A percentile compares a stretch with the other conserved stretches of the same genome.
Evolutionary conservation across 2,113 vertebrate species (phyloP).

Genomic region (Triplophysa siluroides): DNA sequence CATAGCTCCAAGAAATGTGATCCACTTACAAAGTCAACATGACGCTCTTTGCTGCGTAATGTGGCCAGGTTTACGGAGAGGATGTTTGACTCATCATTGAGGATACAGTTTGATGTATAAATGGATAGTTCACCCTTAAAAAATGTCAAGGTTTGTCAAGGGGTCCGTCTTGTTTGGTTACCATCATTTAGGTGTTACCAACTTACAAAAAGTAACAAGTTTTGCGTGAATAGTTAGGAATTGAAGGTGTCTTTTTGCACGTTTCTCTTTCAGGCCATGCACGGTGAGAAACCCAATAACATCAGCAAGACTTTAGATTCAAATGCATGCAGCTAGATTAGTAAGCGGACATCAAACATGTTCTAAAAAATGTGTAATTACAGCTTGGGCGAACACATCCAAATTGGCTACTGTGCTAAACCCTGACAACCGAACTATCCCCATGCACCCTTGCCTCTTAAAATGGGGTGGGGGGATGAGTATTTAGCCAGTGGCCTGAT

Average conservation of each 20-base stretch:
- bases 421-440: constrained; percentile 77
- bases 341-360: constrained; percentile 41
- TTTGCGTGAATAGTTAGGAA: background rate
- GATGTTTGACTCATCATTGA: background rate
- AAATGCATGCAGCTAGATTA: constrained; percentile 2
- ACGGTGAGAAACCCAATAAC: background rate
- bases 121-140: too few species aligned
- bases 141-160: too few species aligned
- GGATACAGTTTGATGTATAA: background rate
- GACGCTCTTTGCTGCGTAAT: too few species aligned
- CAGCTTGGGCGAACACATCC: constrained; percentile 49
- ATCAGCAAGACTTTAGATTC: background rate
- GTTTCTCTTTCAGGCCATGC: constrained; percentile 1
- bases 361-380: constrained; percentile 62
- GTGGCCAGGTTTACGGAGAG: too few species aligned
- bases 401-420: constrained; percentile 57
- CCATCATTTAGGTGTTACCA: too few species aligned
- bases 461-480: constrained; percentile 61
- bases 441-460: constrained; percentile 69
- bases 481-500: constrained; percentile 64
- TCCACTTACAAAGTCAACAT: too few species aligned
- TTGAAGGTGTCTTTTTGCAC: constrained; percentile 10
- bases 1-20: too few species aligned
- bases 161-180: too few species aligned
- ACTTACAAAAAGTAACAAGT: background rate